Base-by-base conservation (phyloP, 2,888 invertebrate genomes). In the Allolobophora icterica region DNA sequence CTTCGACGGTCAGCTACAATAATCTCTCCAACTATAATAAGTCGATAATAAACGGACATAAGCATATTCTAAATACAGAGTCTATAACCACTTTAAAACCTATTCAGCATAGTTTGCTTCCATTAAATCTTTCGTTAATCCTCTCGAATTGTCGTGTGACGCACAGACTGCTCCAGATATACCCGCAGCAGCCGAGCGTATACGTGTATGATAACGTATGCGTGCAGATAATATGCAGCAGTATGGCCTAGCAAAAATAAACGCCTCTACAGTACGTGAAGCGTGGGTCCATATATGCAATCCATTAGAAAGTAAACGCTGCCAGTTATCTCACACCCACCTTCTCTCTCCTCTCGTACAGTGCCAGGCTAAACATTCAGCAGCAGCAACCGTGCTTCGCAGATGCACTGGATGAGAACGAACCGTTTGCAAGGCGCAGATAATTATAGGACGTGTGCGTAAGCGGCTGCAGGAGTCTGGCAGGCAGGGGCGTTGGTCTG, bases 321-420 rank as follows among this genome's bases (percentile, higher is more conserved):
- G 71, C 71, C 71, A 71, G 71, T n/a, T 71, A 71, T n/a, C 71
- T n/a, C 71, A 71, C 71, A 11, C 71, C 71, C 71, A 71, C n/a
- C 1, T 71, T 71, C 71, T 71, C 24, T 17, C 17, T 24, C 24
- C 30, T 30, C 30, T 11, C 30, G 8, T n/a, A n/a, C n/a, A 71
- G 30, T 71, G 71, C 71, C 8, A n/a, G 71, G 71, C 30, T 58
- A 30, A 11, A 58, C 58, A 58, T 58, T 58, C 58, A 71, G 17
- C 71, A 71, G 8, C 52, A 52, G 52, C 52, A 24, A 1, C 52
- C 17, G 24, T 11, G 24, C 17, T 4, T 3, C 17, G 11, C 2
- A 5, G 24, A 71, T n/a, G 71, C 71, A 71, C 11, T n/a, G n/a
- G 71, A 30, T 71, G 30, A 30, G 71, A 30, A 71, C 71, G n/a